Evolutionary conservation across 2,113 vertebrate genomes (phyloP).

Genomic region (Telmatochromis sp.): DNA sequence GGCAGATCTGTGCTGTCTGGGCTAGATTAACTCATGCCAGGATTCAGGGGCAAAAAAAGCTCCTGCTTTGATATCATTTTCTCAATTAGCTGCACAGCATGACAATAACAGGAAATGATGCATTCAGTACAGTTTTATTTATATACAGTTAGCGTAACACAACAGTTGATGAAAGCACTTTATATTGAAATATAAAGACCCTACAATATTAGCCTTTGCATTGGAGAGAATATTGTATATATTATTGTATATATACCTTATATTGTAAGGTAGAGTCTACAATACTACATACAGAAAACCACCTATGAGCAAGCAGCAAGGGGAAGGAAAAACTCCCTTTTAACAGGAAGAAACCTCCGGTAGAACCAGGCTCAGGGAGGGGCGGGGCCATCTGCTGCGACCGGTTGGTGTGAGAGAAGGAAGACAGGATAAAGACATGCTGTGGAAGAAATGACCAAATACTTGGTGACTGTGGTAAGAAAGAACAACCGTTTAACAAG

Average conservation of each 20-base stretch:
- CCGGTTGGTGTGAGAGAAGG: accelerated
- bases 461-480: not conserved
- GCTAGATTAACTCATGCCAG: not conserved
- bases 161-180: not conserved
- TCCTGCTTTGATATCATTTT: not conserved
- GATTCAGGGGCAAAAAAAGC: not conserved
- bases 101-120: not conserved
- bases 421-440: not conserved
- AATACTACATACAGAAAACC: not conserved
- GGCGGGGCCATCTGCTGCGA: not conserved
- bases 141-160: not conserved
- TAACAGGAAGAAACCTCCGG: not conserved
- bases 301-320: not conserved
- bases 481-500: not conserved
- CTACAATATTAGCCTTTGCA: not conserved
- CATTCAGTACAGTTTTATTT: not conserved
- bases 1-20: not conserved
- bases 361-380: not conserved
- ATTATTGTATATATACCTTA: not conserved
- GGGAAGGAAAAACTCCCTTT: not conserved
- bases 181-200: not conserved
- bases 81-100: not conserved
- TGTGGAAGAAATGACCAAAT: not conserved
- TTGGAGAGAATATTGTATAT: not conserved
- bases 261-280: not conserved